Conservation (phyloP, 2,888 invertebrate species). For the Mycalesis mineus region DNA sequence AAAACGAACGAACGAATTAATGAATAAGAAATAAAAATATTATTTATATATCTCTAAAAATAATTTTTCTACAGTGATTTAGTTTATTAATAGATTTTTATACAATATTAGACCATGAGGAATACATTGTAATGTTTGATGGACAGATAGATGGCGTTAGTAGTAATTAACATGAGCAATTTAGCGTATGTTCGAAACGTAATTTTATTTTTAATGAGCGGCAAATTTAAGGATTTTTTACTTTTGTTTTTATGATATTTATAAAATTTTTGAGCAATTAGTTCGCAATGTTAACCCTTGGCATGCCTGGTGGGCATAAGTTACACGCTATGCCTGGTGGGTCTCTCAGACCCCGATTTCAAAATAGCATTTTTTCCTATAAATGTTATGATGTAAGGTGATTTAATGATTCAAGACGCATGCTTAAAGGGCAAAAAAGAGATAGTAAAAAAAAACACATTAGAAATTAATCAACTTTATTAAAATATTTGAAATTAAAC, state of each 20-base stretch:
- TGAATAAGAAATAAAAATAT: neutral
- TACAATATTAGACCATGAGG: neutral
- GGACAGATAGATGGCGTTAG: slow-evolving; percentile 23
- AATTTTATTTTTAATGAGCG: neutral
- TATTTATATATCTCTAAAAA: too few relatives aligned
- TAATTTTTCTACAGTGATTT: neutral
- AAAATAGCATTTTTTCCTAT: too few relatives aligned
- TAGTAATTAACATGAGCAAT: neutral
- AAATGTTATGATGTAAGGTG: too few relatives aligned
- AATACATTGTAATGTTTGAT: neutral
- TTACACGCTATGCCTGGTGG: too few relatives aligned
- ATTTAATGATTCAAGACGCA: too few relatives aligned
- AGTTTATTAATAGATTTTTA: neutral
- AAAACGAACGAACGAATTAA: neutral
- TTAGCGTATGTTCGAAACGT: neutral
- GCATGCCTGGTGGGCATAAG: too few relatives aligned
- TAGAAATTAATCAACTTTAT: too few relatives aligned
- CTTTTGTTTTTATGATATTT: neutral
- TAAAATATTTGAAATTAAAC: too few relatives aligned
- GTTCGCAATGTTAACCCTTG: neutral
- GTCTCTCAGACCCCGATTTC: too few relatives aligned
- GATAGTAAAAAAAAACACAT: too few relatives aligned
- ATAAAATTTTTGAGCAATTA: neutral
- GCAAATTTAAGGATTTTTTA: neutral
- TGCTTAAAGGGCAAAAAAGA: too few relatives aligned